Percentiles rank a stretch among this genome's conserved stretches.
phyloP scores from a whole-genome alignment of 2,888 invertebrate genomes.

The Tetragonula carbonaria region DNA sequence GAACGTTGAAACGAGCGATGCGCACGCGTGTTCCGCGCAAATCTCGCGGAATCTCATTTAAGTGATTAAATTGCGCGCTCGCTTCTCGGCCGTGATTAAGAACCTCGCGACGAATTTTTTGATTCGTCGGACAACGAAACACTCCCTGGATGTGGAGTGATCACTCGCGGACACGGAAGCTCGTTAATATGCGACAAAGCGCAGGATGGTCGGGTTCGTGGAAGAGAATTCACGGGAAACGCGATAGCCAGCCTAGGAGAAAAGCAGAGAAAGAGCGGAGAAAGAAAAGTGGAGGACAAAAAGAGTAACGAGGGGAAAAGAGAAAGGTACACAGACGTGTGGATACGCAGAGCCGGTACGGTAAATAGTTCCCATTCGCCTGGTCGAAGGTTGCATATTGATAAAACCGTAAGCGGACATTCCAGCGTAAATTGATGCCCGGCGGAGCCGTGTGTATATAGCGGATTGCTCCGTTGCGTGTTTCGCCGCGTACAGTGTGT shows the following conservation, averaged over 20 bases:
- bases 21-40: background rate
- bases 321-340: background rate
- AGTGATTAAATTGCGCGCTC: conserved; percentile 54
- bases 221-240: conserved; percentile 18
- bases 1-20: conserved; percentile 48
- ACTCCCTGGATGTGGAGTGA: background rate
- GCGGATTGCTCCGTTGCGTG: conserved; percentile 64
- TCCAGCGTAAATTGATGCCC: conserved; percentile 65
- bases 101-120: conserved; percentile 39
- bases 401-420: conserved; percentile 66
- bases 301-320: background rate
- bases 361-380: conserved; percentile 46
- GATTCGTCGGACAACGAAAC: conserved; percentile 54
- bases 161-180: background rate
- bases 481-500: conserved; percentile 58
- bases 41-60: conserved; percentile 41
- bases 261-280: background rate
- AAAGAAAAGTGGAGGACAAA: background rate
- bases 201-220: conserved; percentile 1
- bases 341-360: background rate
- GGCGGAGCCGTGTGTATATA: conserved; percentile 32
- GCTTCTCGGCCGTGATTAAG: conserved; percentile 41
- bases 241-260: background rate
- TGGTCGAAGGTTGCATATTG: conserved; percentile 58
- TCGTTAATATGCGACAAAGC: conserved; percentile 42